Conservation (phyloP, 2,113 vertebrate genomes). For the Ptyas mucosa region DNA sequence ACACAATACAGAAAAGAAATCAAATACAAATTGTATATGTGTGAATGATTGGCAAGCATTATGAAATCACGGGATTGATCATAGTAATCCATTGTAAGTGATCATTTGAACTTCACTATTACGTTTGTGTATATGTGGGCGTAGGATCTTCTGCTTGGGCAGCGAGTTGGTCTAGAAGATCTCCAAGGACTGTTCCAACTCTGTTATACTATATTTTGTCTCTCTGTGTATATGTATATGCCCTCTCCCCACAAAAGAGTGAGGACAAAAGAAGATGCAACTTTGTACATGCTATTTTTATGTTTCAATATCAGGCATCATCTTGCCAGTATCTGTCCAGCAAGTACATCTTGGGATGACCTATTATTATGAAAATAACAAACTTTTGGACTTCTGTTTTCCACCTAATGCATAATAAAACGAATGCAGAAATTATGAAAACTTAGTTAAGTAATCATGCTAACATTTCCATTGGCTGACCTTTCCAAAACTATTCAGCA, state of each 20-base stretch:
- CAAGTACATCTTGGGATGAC: neutral
- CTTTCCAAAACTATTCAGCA: neutral
- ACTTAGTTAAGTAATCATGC: neutral
- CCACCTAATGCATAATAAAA: neutral
- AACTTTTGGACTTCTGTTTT: neutral
- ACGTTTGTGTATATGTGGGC: neutral
- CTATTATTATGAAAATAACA: neutral
- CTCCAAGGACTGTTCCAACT: neutral
- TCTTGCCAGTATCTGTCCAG: neutral
- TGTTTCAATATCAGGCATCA: neutral
- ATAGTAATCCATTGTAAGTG: neutral
- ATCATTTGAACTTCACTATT: neutral
- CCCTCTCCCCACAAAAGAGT: neutral
- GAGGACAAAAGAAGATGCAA: neutral
- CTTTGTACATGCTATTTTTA: neutral
- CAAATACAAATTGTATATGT: neutral
- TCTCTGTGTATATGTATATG: neutral
- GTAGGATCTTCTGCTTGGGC: neutral
- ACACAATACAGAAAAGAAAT: neutral
- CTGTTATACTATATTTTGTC: neutral
- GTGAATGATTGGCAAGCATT: neutral
- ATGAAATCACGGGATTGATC: neutral
- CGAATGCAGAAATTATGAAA: neutral
- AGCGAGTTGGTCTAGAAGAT: neutral
- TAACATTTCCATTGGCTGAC: neutral